Percentiles rank a stretch among this genome's conserved stretches.
phyloP scores from a whole-genome alignment of 1,140 invertebrate species.

The Achatina immaculata region DNA sequence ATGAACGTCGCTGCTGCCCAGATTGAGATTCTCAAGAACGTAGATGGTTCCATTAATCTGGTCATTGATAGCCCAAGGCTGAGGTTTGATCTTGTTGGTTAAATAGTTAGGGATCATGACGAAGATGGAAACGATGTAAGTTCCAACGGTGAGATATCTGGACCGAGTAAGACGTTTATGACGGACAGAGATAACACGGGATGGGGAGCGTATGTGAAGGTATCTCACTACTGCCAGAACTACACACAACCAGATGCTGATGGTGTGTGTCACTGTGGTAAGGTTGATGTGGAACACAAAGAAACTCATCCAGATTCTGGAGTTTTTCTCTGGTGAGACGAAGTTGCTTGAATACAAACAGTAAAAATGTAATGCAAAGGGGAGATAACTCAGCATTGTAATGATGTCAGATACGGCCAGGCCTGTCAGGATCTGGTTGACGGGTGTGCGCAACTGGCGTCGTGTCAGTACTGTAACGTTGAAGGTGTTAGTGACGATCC shows the following conservation, averaged over 20 bases:
- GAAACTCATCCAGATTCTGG: conserved; percentile 62
- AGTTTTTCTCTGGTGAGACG: conserved; percentile 54
- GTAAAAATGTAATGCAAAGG: conserved; percentile 81
- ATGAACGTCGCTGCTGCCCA: conserved; percentile 74
- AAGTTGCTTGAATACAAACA: conserved; percentile 48
- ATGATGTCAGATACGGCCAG: conserved; percentile 88
- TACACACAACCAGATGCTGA: conserved; percentile 93
- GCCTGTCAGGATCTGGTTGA: conserved; percentile 87
- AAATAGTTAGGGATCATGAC: conserved; percentile 84
- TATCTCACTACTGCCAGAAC: conserved; percentile 92
- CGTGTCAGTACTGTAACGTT: conserved; percentile 91
- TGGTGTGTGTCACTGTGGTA: conserved; percentile 86
- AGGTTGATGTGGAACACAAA: conserved; percentile 76
- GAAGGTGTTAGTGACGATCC: conserved; percentile 87
- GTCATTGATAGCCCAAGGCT: background rate
- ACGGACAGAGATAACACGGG: conserved; percentile 76
- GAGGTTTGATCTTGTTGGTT: conserved; percentile 56
- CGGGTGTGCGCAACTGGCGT: conserved; percentile 85
- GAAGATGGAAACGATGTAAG: conserved; percentile 81
- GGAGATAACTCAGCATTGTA: conserved; percentile 90
- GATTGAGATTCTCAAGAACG: conserved; percentile 71
- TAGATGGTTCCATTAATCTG: conserved; percentile 52
- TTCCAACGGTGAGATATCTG: conserved; percentile 79
- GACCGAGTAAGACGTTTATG: conserved; percentile 76
- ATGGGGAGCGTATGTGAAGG: conserved; percentile 83